Percentiles rank a stretch among this genome's conserved stretches.
Evolutionary conservation across 2,797 vertebrate species (phyloP).

Genomic region (Typhlichthys eigenmanni): DNA sequence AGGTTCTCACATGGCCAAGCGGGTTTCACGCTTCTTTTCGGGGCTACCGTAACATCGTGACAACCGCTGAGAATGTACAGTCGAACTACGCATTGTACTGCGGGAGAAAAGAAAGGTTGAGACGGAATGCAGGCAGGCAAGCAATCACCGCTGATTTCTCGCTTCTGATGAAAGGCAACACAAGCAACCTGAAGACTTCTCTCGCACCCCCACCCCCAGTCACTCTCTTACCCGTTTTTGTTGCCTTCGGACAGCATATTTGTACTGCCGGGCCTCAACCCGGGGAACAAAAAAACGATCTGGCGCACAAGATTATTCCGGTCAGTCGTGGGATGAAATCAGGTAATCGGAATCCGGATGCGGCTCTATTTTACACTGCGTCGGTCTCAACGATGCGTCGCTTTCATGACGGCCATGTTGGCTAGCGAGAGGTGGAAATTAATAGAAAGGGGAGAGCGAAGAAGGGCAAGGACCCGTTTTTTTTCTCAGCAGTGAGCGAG

Average conservation of each 20-base stretch:
- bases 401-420: constrained; percentile 82
- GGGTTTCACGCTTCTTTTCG: constrained; percentile 44
- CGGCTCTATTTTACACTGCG: constrained; percentile 71
- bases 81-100: constrained; percentile 1
- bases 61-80: constrained; percentile 27
- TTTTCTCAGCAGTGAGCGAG: constrained; percentile 16
- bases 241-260: constrained; percentile 89
- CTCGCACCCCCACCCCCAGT: constrained; percentile 11
- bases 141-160: constrained; percentile 1
- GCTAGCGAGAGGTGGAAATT: constrained; percentile 48
- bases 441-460: constrained; percentile 4
- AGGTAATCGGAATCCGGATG: constrained; percentile 32
- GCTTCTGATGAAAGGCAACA: constrained; percentile 23
- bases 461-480: constrained; percentile 23
- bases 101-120: constrained; percentile 6
- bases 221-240: constrained; percentile 90
- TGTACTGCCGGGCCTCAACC: constrained; percentile 57
- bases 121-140: not conserved
- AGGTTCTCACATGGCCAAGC: constrained; percentile 66
- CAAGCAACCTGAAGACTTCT: constrained; percentile 51
- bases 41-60: constrained; percentile 54
- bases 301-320: constrained; percentile 31
- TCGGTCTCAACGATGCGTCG: constrained; percentile 77
- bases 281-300: constrained; percentile 31
- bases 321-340: constrained; percentile 38